Percentiles rank a stretch among this genome's conserved stretches.
These are phyloP conservation scores for Carassius carassius DNA, from an alignment of 2,113 vertebrate genomes.

Conservation along the genomic window DNA sequence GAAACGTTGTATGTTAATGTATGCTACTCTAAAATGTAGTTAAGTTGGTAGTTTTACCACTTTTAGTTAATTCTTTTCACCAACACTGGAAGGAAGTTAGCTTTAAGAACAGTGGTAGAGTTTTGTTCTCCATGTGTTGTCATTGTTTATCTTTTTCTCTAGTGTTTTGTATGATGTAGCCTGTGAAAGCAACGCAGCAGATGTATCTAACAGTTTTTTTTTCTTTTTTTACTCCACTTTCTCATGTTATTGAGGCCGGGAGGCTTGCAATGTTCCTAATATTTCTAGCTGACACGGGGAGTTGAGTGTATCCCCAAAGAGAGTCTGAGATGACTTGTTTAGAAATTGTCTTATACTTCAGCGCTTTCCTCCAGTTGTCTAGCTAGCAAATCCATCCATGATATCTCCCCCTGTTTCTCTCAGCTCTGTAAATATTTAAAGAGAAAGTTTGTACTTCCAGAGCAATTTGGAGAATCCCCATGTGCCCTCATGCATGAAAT, in stretches of 20 bases:
- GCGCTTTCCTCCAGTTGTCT: slow-evolving; percentile 8
- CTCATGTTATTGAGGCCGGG: slow-evolving; percentile 22
- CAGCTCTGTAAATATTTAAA: slow-evolving; percentile 30
- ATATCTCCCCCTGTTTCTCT: neutral
- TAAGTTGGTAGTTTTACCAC: neutral
- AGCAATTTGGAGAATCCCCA: slow-evolving; percentile 35
- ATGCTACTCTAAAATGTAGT: neutral
- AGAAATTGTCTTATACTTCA: slow-evolving; percentile 40
- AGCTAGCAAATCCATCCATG: slow-evolving; percentile 14
- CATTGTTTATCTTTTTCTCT: neutral
- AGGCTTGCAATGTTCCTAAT: slow-evolving; percentile 18
- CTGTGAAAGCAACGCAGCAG: neutral
- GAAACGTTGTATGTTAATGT: too few relatives aligned
- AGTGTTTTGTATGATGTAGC: neutral
- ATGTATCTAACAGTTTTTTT: slow-evolving; percentile 1
- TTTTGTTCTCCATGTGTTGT: neutral
- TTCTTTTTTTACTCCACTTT: neutral
- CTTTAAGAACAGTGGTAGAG: neutral
- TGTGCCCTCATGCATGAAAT: slow-evolving; percentile 32
- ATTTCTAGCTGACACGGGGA: slow-evolving; percentile 39
- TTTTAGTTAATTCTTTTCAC: neutral
- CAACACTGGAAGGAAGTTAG: neutral
- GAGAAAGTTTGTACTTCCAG: slow-evolving; percentile 22
- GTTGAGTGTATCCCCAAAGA: slow-evolving; percentile 31
- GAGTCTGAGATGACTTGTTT: slow-evolving; percentile 37